Evolutionary conservation across 2,888 invertebrate genomes (phyloP).

Genomic region (Sesia bembeciformis): DNA sequence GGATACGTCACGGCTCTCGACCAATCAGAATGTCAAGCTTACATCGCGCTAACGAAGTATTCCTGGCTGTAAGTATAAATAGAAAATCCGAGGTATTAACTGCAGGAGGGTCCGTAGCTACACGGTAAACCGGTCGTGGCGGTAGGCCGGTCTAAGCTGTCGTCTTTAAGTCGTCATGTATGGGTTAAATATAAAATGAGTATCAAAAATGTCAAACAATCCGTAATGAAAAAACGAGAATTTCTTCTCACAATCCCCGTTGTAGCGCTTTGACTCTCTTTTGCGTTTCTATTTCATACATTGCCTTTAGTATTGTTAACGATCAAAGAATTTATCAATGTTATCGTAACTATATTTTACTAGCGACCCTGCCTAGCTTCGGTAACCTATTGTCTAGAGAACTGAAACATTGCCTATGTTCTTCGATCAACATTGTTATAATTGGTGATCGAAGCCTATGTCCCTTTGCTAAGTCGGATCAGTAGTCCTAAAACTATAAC

Average conservation of each 20-base stretch:
- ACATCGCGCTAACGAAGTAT: slow-evolving; percentile 20
- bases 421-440: too few species aligned
- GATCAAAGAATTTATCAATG: too few species aligned
- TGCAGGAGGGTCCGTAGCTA: slow-evolving; percentile 43
- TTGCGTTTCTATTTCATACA: too few species aligned
- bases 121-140: slow-evolving; percentile 40
- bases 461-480: too few species aligned
- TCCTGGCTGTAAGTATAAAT: slow-evolving; percentile 21
- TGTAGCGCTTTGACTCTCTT: slow-evolving; percentile 29
- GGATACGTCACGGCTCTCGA: neutral
- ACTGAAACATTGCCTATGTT: too few species aligned
- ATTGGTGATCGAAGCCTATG: too few species aligned
- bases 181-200: slow-evolving; percentile 9
- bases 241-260: slow-evolving; percentile 8
- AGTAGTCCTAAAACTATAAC: too few species aligned
- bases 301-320: too few species aligned
- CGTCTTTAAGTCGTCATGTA: slow-evolving; percentile 21
- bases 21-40: slow-evolving; percentile 4
- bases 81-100: slow-evolving; percentile 1
- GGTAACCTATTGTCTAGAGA: too few species aligned
- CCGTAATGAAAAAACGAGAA: slow-evolving; percentile 4
- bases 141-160: slow-evolving; percentile 35
- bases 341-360: too few species aligned
- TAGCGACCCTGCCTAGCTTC: too few species aligned
- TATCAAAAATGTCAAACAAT: slow-evolving; percentile 4